A percentile compares a stretch with the other conserved stretches of the same genome.
These are phyloP conservation scores for Neosalanx taihuensis DNA, from an alignment of 2,797 vertebrate genomes.

Conservation along the genomic window DNA sequence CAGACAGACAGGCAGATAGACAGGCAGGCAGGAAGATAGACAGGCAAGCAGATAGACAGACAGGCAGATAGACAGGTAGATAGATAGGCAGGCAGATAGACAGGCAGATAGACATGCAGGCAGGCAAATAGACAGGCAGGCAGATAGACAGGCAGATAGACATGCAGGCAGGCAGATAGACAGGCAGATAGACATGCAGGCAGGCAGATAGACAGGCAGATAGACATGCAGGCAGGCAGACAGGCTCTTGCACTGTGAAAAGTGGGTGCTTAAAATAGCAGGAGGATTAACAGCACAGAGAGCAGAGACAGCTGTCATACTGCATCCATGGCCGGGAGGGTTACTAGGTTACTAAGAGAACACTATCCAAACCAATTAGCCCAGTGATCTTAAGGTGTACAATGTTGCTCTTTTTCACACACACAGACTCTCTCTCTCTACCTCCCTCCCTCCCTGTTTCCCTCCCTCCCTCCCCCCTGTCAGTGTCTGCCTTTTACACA, in stretches of 20 bases:
- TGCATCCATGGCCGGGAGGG: slow-evolving; percentile 38
- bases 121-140: no score
- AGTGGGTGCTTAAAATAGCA: slow-evolving; percentile 66
- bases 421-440: not conserved
- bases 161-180: no score
- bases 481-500: not conserved
- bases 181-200: no score
- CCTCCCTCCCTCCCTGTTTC: not conserved
- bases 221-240: not conserved
- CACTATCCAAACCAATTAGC: slow-evolving; percentile 53
- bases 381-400: slow-evolving; percentile 20
- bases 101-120: no score
- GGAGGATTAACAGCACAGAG: slow-evolving; percentile 60
- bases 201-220: no score
- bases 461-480: no score
- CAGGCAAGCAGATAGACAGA: no score
- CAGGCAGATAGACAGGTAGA: no score
- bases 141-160: no score
- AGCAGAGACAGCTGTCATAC: slow-evolving; percentile 63
- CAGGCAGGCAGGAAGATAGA: no score
- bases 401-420: not conserved
- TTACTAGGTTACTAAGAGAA: slow-evolving; percentile 55
- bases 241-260: slow-evolving; percentile 45
- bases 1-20: no score
- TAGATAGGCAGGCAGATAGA: no score